These are phyloP conservation scores for Seriola aureovittata DNA, from an alignment of 2,113 vertebrate species.

Conservation along the genomic window DNA sequence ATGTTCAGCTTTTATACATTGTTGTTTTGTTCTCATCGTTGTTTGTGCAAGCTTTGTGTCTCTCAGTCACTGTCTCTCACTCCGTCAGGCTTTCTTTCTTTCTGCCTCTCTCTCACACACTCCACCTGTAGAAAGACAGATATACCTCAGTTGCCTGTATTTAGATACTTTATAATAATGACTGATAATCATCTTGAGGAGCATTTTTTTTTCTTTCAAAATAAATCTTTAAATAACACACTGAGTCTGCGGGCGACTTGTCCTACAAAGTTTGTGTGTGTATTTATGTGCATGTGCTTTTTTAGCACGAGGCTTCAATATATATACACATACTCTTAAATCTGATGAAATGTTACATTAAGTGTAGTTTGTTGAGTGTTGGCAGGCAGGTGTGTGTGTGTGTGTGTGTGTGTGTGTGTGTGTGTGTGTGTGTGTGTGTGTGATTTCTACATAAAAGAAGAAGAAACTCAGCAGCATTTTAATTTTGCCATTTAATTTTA, in stretches of 20 bases:
- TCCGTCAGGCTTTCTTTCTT: slow-evolving; percentile 36
- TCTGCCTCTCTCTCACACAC: slow-evolving; percentile 17
- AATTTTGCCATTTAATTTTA: not conserved
- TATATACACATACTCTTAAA: not conserved
- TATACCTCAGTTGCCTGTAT: slow-evolving; percentile 88
- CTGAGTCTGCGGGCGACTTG: slow-evolving; percentile 7
- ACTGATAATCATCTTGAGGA: slow-evolving; percentile 73
- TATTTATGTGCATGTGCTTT: not conserved
- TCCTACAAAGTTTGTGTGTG: not conserved
- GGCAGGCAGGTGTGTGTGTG: not conserved
- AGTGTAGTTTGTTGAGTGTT: not conserved
- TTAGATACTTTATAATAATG: slow-evolving; percentile 84
- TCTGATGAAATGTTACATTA: not conserved
- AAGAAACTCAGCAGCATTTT: not conserved
- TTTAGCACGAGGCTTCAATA: not conserved
- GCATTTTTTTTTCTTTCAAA: slow-evolving; percentile 71
- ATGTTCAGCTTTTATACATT: slow-evolving; percentile 9
- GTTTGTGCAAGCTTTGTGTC: slow-evolving; percentile 14
- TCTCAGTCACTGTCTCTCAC: slow-evolving; percentile 21
- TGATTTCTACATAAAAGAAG: not conserved
- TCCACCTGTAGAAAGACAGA: slow-evolving; percentile 77
- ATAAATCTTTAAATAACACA: slow-evolving; percentile 79
- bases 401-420: no score
- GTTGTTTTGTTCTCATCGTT: slow-evolving; percentile 11
- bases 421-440: no score